A percentile compares a stretch with the other conserved stretches of the same genome.
phyloP scores from a whole-genome alignment of 35 echinoderm and acorn worm species.

The Apostichopus californicus region DNA sequence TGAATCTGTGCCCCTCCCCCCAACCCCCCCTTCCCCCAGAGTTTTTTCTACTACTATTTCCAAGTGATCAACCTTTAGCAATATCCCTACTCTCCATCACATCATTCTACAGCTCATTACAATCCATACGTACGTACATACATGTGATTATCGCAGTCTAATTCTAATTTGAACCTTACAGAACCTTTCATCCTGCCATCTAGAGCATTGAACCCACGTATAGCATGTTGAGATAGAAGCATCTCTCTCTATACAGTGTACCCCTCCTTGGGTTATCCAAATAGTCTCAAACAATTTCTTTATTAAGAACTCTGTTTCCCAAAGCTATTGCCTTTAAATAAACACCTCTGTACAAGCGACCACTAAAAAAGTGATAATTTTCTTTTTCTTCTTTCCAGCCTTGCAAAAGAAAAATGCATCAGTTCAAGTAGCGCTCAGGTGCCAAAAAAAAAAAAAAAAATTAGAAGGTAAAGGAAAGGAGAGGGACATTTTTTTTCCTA shows the following conservation, averaged over 20 bases:
- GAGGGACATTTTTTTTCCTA: not conserved
- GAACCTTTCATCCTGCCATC: not conserved
- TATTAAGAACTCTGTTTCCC: conserved; percentile 18
- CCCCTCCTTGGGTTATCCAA: conserved; percentile 12
- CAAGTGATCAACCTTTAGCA: no score
- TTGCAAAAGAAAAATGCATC: not conserved
- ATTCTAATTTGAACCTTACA: not conserved
- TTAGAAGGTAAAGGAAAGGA: not conserved
- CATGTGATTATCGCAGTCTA: not conserved
- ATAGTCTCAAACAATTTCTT: conserved; percentile 1
- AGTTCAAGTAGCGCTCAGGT: not conserved
- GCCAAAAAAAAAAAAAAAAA: not conserved
- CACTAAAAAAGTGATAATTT: conserved; percentile 25
- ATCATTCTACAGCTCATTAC: no score
- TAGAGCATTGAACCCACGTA: not conserved
- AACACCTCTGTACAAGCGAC: not conserved
- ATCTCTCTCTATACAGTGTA: not conserved
- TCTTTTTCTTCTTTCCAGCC: not conserved
- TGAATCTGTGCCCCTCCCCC: no score
- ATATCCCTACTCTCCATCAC: no score
- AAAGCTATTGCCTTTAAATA: conserved; percentile 20
- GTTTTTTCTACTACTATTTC: no score
- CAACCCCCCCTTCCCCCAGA: no score
- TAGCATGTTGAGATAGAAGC: not conserved
- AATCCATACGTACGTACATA: not conserved